Base-by-base conservation (phyloP, 1,140 invertebrate species). In the Branchinecta lindahli region DNA sequence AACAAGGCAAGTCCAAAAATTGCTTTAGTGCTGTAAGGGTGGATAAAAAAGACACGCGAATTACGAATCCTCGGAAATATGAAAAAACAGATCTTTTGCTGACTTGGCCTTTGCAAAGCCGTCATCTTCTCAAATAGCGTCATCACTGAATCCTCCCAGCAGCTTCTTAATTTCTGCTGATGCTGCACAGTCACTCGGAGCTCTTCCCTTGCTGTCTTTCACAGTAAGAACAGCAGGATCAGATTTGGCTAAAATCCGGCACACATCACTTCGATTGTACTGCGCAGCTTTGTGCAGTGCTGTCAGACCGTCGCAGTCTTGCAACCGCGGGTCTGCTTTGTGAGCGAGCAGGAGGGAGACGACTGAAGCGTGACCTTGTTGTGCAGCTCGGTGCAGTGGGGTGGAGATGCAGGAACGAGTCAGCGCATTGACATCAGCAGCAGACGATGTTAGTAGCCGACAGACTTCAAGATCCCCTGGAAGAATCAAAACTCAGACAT, bases 251-350 rank as follows among this genome's bases (percentile, higher is more conserved):
- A 20, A 15, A 61, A 61, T 15, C 12, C 52, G 18, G 52, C 52
- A 33, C 18, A 61, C 52, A 61, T 61, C 52, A 15, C 12, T 15
- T 61, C 52, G 12, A 61, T 61, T 61, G 12, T 15, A 15, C 18
- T 61, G 52, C 18, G 52, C 52, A 12, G 52, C 52, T 61, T 61
- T 61, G 52, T 61, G 52, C 52, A 61, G 52, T 61, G 52, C 12
- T 61, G 52, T 61, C 18, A 15, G 52, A 15, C 52, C 52, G 52
- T 61, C 52, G 18, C 52, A 61, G 18, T 61, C 52, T 61, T 15
- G 18, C 12, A 61, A 4, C 52, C 4, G 52, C 18, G 52, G 52
- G 18, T 61, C 52, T 4, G 52, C 52, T 15, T 1, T 20, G 12
- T 61, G 12, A 15, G 52, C 12, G 12, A 61, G 18, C 18, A 61